These are phyloP conservation scores for Miniopterus natalensis DNA, from an alignment of 2,113 vertebrate genomes.

Conservation along the genomic window DNA sequence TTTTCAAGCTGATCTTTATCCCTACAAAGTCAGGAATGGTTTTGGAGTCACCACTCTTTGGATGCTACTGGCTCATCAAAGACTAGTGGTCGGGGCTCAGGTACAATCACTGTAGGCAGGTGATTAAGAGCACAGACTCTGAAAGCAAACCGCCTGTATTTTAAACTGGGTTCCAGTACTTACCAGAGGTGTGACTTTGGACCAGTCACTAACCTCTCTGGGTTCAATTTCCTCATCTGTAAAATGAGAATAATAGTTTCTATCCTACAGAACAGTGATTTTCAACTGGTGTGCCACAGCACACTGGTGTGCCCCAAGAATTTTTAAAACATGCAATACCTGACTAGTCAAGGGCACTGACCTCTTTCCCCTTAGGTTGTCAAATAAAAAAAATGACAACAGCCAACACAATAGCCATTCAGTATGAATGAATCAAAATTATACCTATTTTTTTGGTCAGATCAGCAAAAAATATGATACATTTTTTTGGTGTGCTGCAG, in stretches of 20 bases:
- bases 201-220: background rate
- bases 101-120: rapidly evolving
- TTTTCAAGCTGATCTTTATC: background rate
- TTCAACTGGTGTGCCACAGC: background rate
- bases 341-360: background rate
- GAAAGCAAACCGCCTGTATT: background rate
- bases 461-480: background rate
- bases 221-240: background rate
- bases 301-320: background rate
- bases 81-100: background rate
- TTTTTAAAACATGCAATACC: background rate
- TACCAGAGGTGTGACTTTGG: background rate
- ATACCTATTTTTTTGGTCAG: background rate
- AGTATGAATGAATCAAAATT: background rate
- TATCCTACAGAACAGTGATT: background rate
- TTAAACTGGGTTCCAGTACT: background rate
- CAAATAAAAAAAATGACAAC: background rate
- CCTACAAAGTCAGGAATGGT: background rate
- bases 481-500: background rate
- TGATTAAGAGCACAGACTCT: background rate
- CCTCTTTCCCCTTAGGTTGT: background rate
- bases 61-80: background rate
- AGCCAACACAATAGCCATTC: background rate
- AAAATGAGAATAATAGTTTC: constrained; percentile 3
- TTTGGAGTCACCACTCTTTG: background rate